A percentile compares a stretch with the other conserved stretches of the same genome.
Evolutionary conservation across 2,113 vertebrate genomes (phyloP).

Genomic region (Harpagus bidentatus): DNA sequence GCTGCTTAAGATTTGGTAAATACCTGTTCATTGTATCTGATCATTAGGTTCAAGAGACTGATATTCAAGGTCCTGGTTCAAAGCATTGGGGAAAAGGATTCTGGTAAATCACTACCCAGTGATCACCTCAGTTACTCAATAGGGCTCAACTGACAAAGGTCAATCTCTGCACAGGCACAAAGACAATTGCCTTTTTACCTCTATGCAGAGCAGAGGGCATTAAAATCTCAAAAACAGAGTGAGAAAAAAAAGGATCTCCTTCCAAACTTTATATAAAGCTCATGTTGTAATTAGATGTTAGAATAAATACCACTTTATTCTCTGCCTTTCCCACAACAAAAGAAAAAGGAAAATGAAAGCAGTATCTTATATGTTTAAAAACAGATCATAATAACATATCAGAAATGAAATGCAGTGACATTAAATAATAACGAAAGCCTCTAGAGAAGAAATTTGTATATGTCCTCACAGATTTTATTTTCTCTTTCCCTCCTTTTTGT

Average conservation of each 20-base stretch:
- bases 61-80: neutral
- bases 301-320: neutral
- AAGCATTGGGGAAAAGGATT: neutral
- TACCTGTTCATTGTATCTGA: neutral
- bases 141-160: accelerated
- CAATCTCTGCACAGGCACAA: neutral
- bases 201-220: neutral
- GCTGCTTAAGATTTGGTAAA: neutral
- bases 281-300: neutral
- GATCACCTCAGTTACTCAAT: neutral
- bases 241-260: neutral
- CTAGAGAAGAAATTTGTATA: neutral
- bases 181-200: neutral
- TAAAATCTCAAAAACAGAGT: neutral
- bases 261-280: neutral
- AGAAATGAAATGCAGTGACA: neutral
- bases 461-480: neutral
- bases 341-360: neutral
- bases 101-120: neutral
- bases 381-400: neutral
- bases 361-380: neutral
- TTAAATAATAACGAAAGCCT: neutral
- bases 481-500: neutral
- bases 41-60: neutral
- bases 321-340: neutral